A percentile compares a stretch with the other conserved stretches of the same genome.
phyloP scores from a whole-genome alignment of 92 coral and sea anemone genomes.

The Umimayanthus kanabou region DNA sequence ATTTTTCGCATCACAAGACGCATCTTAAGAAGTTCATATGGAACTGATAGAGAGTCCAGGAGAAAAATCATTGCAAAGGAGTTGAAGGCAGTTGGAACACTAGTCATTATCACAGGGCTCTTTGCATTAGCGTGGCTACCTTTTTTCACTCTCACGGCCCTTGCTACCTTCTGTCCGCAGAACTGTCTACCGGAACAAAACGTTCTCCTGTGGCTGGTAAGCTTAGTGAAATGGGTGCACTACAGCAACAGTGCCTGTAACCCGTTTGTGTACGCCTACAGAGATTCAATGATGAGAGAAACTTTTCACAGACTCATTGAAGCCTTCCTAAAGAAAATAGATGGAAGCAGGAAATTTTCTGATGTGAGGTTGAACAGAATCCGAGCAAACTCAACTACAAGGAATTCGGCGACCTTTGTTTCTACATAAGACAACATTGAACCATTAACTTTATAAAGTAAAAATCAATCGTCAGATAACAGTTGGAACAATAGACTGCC shows the following conservation, averaged over 20 bases:
- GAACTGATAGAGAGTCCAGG: constrained; percentile 33
- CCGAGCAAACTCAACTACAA: neutral
- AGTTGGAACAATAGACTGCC: too few species aligned
- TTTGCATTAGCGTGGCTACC: constrained; percentile 35
- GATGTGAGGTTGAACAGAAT: neutral
- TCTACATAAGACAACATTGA: neutral
- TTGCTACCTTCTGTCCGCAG: constrained; percentile 21
- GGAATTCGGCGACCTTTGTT: neutral
- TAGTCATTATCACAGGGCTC: constrained; percentile 34
- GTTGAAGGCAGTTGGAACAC: constrained; percentile 26
- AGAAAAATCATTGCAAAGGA: constrained; percentile 22
- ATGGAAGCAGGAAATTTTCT: neutral
- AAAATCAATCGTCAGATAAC: neutral
- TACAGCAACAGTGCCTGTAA: constrained; percentile 38
- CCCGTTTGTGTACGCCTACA: constrained; percentile 37
- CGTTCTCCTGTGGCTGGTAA: constrained; percentile 4
- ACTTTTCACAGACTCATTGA: constrained; percentile 6
- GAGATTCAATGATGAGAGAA: constrained; percentile 33
- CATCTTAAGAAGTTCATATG: constrained; percentile 25
- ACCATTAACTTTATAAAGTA: neutral
- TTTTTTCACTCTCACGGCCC: constrained; percentile 24
- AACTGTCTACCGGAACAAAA: constrained; percentile 5
- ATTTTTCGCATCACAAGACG: constrained; percentile 57
- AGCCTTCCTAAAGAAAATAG: neutral
- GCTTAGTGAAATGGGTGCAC: constrained; percentile 35